Percentiles rank a stretch among this genome's conserved stretches.
These are phyloP conservation scores for Macropodus opercularis DNA, from an alignment of 2,797 vertebrate species.

Conservation along the genomic window DNA sequence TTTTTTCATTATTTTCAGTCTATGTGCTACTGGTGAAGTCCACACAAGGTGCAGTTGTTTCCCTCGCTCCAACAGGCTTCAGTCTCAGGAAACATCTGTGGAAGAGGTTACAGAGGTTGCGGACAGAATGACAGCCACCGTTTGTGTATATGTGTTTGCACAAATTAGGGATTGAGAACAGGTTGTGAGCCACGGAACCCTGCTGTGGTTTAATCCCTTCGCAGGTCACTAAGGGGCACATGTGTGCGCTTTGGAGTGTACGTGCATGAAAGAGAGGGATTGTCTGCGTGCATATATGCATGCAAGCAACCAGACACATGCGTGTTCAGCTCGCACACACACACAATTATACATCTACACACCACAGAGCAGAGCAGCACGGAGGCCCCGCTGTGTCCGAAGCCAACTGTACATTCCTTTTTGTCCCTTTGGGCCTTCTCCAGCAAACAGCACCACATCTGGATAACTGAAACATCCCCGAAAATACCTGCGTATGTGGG, in stretches of 20 bases:
- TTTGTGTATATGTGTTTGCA: constrained; percentile 9
- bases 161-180: constrained; percentile 48
- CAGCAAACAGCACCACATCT: constrained; percentile 66
- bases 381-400: constrained; percentile 66
- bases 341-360: constrained; percentile 32
- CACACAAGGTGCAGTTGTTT: constrained; percentile 24
- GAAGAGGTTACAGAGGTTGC: constrained; percentile 65
- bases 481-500: constrained; percentile 41
- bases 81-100: constrained; percentile 72
- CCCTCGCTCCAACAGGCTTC: constrained; percentile 35
- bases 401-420: constrained; percentile 70
- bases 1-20: too few species aligned
- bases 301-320: constrained; percentile 14
- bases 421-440: constrained; percentile 58
- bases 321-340: constrained; percentile 22
- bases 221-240: constrained; percentile 55
- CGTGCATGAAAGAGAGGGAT: constrained; percentile 42
- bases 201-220: constrained; percentile 65
- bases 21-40: too few species aligned
- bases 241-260: constrained; percentile 20
- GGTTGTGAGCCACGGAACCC: constrained; percentile 59
- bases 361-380: constrained; percentile 46
- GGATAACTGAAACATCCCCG: constrained; percentile 48
- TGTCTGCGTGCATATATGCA: constrained; percentile 35
- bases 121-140: constrained; percentile 55